Evolutionary conservation across 2,888 invertebrate genomes (phyloP), one percentile per base, ranked within the genome.

Genomic region (Trissoscelio sp.): DNA sequence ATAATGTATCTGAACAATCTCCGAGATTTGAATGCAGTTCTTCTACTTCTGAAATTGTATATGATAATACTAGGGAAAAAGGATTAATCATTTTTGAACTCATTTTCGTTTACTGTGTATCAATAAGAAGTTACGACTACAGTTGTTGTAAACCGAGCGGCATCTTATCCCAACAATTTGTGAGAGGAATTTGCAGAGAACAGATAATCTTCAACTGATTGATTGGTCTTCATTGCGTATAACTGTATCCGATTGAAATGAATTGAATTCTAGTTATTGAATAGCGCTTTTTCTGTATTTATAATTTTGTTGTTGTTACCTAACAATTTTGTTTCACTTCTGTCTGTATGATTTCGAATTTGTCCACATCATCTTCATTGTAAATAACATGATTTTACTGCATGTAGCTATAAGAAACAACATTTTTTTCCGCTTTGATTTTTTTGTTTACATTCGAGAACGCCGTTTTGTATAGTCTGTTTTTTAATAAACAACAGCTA

Each of bases 201-300:
- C 11, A 48, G 34, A 64, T 64, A 34, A 48, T 46, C 46, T 62
- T 31, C 14, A 34, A 60, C 28, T 60, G 24, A 64, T 48, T 34
- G 20, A 64, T 64, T 60, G 39, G 1, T 39, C 18, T 58, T 46
- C 18, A 46, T 5, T 5, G 44, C 6, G 4, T 34, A 20, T 34
- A 34, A 62, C 12, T 28, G 44, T 22, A 62, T 62, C 31, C 31
- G 18, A 31, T 62, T 62, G 62, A 62, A 62, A 62, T 62, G 62
- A 62, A 62, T 62, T 62, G 62, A 62, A 46, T 46, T 46, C 18
- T 22, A 12, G 9, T 18, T 31, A 2, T 31, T 62, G 31, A n/a
- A 20, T 62, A 11, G 11, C 18, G 1, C 1, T 34, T 22, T 22
- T 42, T 7, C 14, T 5, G 5, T 5, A 14, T 55, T 34, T 16